Evolutionary conservation across 1,140 invertebrate species (phyloP).

Genomic region (Drosophila yakuba): DNA sequence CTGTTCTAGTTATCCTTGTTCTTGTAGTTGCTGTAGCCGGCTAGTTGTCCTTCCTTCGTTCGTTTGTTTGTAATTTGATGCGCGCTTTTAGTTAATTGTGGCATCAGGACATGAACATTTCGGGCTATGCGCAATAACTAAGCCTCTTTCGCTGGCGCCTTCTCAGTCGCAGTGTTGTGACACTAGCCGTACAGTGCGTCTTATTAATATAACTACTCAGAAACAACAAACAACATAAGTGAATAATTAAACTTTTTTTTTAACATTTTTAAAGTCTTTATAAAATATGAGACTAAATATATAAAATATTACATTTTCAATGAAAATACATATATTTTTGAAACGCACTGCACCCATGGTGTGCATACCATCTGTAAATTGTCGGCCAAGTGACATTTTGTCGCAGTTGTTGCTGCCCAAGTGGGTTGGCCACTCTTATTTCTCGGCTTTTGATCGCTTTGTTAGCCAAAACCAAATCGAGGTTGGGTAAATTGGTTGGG

Average conservation of each 20-base stretch:
- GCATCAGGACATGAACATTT: constrained; percentile 78
- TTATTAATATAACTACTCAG: background rate
- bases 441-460: constrained; percentile 68
- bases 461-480: constrained; percentile 33
- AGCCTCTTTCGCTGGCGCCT: constrained; percentile 37
- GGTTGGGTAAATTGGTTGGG: constrained; percentile 5
- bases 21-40: constrained; percentile 29
- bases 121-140: constrained; percentile 71
- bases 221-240: too few species aligned
- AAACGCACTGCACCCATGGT: background rate
- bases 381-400: constrained; percentile 69
- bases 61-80: constrained; percentile 81
- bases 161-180: constrained; percentile 16
- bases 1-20: constrained; percentile 42
- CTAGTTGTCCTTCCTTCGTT: constrained; percentile 30
- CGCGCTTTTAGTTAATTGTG: constrained; percentile 82
- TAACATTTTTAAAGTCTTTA: too few species aligned
- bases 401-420: constrained; percentile 57
- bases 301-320: too few species aligned
- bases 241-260: too few species aligned
- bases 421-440: constrained; percentile 49
- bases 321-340: background rate
- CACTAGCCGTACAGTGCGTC: constrained; percentile 26
- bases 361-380: constrained; percentile 17
- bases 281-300: too few species aligned